phyloP scores from a whole-genome alignment of 2,113 vertebrate genomes.

The Mustelus asterias region DNA sequence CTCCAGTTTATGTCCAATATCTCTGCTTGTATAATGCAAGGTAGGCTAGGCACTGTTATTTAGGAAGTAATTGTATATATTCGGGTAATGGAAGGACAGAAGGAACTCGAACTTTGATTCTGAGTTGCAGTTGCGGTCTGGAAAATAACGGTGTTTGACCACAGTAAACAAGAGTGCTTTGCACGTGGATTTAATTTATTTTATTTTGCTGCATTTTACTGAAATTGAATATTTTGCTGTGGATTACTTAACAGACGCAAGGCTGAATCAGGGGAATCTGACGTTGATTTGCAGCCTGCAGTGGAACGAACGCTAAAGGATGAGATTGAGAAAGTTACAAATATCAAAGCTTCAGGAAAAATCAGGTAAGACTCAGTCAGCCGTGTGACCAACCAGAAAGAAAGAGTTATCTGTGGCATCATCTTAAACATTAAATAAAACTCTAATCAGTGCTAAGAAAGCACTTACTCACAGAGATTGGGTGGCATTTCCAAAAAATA shows the following conservation, averaged over 20 bases:
- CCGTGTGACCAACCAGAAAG: too few relatives aligned
- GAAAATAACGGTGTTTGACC: not conserved
- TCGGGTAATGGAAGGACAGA: not conserved
- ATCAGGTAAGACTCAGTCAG: constrained; percentile 71
- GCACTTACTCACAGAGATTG: not conserved
- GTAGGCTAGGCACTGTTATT: not conserved
- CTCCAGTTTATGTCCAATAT: not conserved
- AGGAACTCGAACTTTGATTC: not conserved
- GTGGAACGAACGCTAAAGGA: constrained; percentile 63
- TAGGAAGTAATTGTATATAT: not conserved
- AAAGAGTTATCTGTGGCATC: not conserved
- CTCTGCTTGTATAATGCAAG: not conserved
- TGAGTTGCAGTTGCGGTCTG: not conserved
- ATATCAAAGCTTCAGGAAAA: constrained; percentile 79
- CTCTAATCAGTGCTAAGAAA: not conserved
- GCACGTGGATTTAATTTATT: not conserved
- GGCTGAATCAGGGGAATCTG: constrained; percentile 53
- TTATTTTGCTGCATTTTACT: constrained; percentile 4
- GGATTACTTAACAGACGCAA: constrained; percentile 53
- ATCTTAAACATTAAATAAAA: not conserved
- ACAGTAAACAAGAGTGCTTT: not conserved
- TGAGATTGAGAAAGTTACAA: constrained; percentile 71
- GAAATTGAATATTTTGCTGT: not conserved
- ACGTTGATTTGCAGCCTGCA: constrained; percentile 46
- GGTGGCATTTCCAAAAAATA: not conserved